Base-by-base conservation (phyloP, 2,888 invertebrate species). In the Drosophila gaucha region DNA sequence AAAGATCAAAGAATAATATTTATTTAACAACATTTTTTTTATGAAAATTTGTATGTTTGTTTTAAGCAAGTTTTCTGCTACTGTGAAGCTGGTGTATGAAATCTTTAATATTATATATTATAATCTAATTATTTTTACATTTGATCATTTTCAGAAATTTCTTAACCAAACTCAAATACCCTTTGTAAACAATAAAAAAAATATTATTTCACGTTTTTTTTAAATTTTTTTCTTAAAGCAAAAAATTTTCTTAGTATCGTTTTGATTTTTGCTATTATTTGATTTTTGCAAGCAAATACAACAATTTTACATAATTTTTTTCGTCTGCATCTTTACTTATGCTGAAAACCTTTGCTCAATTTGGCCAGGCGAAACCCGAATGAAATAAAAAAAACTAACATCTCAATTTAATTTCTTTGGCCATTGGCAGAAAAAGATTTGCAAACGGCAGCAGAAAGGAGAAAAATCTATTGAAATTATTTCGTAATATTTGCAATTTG, bases 401-500 rank as follows among this genome's bases (percentile, higher is more conserved):
- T 79, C 78, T 84, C 83, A 88, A 84, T 84, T 88, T 74, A 55
- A 67, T 86, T 68, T 86, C 59, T 59, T 65, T 26, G 57, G 52
- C 57, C 20, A 30, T 20, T 28, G 26, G 43, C 26, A 41, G 9
- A 1, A 18, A 64, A 52, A 59, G 51, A 58, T 26, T 62, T 70
- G 67, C 69, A 64, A 68, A 56, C 36, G 52, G 33, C 55, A 64
- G 64, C 54, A 52, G 39, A 72, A 38, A 52, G 54, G n/a, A 33
- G 51, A 73, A 58, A 63, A 68, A 73, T 62, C 62, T 67, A 83
- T 71, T 60, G 68, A 67, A 70, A 88, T 80, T 56, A 86, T 86
- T 88, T 84, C 74, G 68, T 86, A 84, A 84, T 72, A 86, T 86
- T 86, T 73, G 65, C 70, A 77, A 86, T 70, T 74, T 78, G 78